phyloP scores from a whole-genome alignment of 2,888 invertebrate species.

The Mythimna vitellina region DNA sequence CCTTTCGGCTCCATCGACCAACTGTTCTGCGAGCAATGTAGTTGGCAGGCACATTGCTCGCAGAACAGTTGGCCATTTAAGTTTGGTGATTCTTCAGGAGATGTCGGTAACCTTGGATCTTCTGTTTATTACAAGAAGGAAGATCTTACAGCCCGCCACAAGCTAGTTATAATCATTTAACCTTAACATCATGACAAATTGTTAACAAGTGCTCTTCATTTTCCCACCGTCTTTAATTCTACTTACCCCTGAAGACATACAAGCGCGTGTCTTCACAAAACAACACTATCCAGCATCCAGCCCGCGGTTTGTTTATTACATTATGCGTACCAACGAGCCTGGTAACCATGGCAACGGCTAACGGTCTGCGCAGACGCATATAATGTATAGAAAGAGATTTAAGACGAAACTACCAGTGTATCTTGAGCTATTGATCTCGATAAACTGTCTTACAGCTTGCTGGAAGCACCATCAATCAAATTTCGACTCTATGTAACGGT shows the following conservation, averaged over 20 bases:
- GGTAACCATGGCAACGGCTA: conserved; percentile 56
- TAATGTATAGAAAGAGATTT: conserved; percentile 72
- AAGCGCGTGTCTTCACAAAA: conserved; percentile 53
- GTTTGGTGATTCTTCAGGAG: too few relatives aligned
- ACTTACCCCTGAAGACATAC: conserved; percentile 14
- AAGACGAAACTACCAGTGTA: conserved; percentile 69
- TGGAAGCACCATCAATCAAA: conserved; percentile 17
- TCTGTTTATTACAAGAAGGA: background rate
- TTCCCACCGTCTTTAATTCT: conserved; percentile 24
- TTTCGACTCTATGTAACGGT: conserved; percentile 10
- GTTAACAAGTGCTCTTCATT: background rate
- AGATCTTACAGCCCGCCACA: too few relatives aligned
- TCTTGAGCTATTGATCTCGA: conserved; percentile 68
- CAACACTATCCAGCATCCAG: conserved; percentile 52
- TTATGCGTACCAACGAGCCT: conserved; percentile 55
- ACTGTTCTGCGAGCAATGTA: too few relatives aligned
- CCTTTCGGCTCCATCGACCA: too few relatives aligned
- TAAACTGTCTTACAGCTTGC: conserved; percentile 21
- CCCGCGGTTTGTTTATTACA: conserved; percentile 60
- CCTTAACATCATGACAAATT: background rate
- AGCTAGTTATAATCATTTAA: conserved; percentile 10
- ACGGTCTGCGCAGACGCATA: conserved; percentile 61
- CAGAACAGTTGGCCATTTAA: too few relatives aligned
- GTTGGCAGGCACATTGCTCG: too few relatives aligned
- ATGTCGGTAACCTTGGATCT: too few relatives aligned